A percentile compares a stretch with the other conserved stretches of the same genome.
phyloP scores from a whole-genome alignment of 2,113 vertebrate genomes.

The Sylvia atricapilla region DNA sequence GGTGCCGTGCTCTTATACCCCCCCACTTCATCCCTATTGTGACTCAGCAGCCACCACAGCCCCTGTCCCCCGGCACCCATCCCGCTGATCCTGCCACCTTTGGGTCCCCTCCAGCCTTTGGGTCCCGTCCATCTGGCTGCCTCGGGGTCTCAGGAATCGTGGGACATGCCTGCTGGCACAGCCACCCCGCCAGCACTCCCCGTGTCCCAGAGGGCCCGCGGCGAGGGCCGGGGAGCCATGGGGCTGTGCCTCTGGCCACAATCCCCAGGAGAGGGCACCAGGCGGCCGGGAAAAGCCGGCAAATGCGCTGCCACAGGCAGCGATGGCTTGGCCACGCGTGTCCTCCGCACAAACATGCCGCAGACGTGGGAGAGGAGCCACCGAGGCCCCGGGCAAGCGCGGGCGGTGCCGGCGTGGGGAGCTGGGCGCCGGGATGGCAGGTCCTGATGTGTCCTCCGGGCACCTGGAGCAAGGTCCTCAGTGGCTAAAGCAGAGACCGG shows the following conservation, averaged over 20 bases:
- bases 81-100: fast-evolving
- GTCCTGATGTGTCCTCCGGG: not conserved
- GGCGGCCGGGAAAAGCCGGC: not conserved
- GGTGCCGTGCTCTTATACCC: fast-evolving
- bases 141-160: not conserved
- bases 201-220: not conserved
- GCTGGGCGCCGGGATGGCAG: fast-evolving
- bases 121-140: not conserved
- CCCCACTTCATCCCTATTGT: fast-evolving
- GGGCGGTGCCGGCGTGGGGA: not conserved
- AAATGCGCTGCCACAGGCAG: fast-evolving
- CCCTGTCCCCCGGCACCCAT: fast-evolving
- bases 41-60: not conserved
- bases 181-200: fast-evolving
- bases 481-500: not conserved
- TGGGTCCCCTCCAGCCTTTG: not conserved
- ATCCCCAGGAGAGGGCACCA: constrained; percentile 57
- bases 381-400: not conserved
- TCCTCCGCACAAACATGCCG: fast-evolving
- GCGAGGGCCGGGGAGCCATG: fast-evolving
- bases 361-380: not conserved
- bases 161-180: fast-evolving
- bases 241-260: not conserved
- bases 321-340: not conserved
- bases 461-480: not conserved